Conservation (phyloP, 1,140 invertebrate species). For the Drosophila mojavensis region DNA sequence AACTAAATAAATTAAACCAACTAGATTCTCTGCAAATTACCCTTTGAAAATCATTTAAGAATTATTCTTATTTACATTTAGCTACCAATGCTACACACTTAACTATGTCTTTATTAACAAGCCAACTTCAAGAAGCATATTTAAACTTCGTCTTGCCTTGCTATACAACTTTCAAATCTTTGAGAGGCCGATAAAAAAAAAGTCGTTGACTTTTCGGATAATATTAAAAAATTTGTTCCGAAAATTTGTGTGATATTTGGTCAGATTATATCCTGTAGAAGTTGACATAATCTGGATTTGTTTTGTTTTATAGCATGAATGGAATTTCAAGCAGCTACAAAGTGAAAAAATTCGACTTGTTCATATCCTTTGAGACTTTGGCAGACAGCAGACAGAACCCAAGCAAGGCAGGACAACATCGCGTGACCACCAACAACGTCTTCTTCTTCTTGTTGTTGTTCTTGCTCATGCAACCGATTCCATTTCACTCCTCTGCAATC, state of each 20-base stretch:
- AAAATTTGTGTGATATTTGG: conserved; percentile 68
- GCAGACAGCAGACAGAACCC: background rate
- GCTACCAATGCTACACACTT: too few species aligned
- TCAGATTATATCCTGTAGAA: conserved; percentile 42
- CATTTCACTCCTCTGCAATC: background rate
- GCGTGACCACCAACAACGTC: background rate
- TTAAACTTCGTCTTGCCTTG: too few species aligned
- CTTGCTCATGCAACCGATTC: too few species aligned
- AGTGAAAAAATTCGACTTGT: conserved; percentile 20
- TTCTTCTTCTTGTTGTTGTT: too few species aligned
- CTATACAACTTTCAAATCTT: too few species aligned
- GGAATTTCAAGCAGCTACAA: conserved; percentile 30
- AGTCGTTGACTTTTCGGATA: conserved; percentile 7
- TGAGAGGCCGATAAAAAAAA: too few species aligned
- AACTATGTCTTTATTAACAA: too few species aligned
- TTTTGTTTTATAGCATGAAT: background rate
- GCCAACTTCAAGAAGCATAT: too few species aligned
- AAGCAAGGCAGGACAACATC: background rate
- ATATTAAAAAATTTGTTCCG: conserved; percentile 18
- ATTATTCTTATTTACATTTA: too few species aligned
- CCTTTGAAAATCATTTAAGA: too few species aligned
- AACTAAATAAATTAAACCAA: too few species aligned
- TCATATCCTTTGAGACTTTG: conserved; percentile 32
- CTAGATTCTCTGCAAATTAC: too few species aligned
- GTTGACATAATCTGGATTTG: conserved; percentile 21